phyloP scores from a whole-genome alignment of 2,888 invertebrate genomes.

The Neoascia interrupta region DNA sequence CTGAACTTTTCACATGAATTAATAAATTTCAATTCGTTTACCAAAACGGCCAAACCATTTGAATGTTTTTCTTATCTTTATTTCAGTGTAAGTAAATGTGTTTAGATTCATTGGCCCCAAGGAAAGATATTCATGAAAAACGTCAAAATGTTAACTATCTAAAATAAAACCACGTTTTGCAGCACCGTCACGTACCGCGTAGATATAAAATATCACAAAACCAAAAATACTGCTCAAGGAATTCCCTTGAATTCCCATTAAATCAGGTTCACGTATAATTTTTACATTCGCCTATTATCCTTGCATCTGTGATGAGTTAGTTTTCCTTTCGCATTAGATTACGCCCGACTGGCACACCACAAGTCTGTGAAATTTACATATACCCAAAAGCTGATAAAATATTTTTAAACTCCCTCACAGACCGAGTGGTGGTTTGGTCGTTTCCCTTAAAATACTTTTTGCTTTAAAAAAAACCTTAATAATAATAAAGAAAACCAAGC shows the following conservation, averaged over 20 bases:
- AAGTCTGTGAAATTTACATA: slow-evolving; percentile 49
- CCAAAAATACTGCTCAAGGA: slow-evolving; percentile 18
- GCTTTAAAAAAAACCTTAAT: too few species aligned
- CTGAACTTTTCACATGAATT: too few species aligned
- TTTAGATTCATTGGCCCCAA: background rate
- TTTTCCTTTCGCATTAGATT: slow-evolving; percentile 32
- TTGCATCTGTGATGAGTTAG: slow-evolving; percentile 57
- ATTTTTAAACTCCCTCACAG: slow-evolving; percentile 40
- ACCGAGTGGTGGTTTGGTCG: slow-evolving; percentile 37
- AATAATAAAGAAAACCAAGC: too few species aligned
- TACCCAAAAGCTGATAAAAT: slow-evolving; percentile 34
- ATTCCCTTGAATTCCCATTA: slow-evolving; percentile 24
- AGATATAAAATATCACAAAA: slow-evolving; percentile 5
- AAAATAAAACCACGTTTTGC: background rate
- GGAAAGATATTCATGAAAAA: background rate
- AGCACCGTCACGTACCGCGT: background rate
- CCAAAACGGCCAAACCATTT: too few species aligned
- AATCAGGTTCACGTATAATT: slow-evolving; percentile 53
- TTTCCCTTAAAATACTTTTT: too few species aligned
- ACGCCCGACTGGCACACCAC: slow-evolving; percentile 40
- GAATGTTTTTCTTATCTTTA: too few species aligned
- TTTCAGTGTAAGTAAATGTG: too few species aligned
- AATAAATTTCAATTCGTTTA: too few species aligned
- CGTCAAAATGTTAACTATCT: background rate
- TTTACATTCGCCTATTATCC: slow-evolving; percentile 49